Evolutionary conservation across 2,888 invertebrate genomes (phyloP).

Genomic region (Hemicrepidius hirtus): DNA sequence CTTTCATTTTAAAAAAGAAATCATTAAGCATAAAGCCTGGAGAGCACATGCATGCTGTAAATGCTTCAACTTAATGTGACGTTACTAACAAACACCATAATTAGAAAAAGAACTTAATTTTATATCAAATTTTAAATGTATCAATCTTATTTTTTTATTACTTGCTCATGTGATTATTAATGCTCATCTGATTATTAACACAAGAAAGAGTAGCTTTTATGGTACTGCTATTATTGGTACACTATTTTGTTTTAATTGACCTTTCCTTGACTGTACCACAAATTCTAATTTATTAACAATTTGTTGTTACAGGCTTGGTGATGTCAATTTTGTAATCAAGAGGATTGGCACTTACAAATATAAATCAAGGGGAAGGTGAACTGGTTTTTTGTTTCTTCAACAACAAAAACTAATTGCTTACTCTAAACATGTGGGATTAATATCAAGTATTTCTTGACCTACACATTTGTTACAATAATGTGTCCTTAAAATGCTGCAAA

Average conservation of each 20-base stretch:
- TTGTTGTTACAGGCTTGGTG: slow-evolving; percentile 20
- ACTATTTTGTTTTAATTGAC: too few species aligned
- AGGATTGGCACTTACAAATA: slow-evolving; percentile 22
- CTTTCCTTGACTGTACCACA: not conserved
- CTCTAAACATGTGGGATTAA: slow-evolving; percentile 33
- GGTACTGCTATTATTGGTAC: not conserved
- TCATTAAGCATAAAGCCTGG: too few species aligned
- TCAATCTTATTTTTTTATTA: too few species aligned
- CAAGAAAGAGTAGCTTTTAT: too few species aligned
- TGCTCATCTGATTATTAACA: too few species aligned
- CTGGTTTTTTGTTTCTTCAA: slow-evolving; percentile 13
- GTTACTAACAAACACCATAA: too few species aligned
- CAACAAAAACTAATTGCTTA: slow-evolving; percentile 29
- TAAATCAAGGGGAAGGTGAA: slow-evolving; percentile 31
- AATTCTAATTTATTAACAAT: not conserved
- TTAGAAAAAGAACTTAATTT: too few species aligned
- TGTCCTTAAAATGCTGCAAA: slow-evolving; percentile 20
- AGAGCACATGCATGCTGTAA: too few species aligned
- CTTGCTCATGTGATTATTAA: too few species aligned
- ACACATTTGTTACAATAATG: slow-evolving; percentile 9
- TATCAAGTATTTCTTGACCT: slow-evolving; percentile 25
- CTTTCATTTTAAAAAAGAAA: too few species aligned
- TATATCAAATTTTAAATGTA: too few species aligned
- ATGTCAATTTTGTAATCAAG: slow-evolving; percentile 22
- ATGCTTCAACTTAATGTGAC: not conserved